Conservation (phyloP, 35 echinoderm and acorn worm species). For the Ophiothrix spiculata region DNA sequence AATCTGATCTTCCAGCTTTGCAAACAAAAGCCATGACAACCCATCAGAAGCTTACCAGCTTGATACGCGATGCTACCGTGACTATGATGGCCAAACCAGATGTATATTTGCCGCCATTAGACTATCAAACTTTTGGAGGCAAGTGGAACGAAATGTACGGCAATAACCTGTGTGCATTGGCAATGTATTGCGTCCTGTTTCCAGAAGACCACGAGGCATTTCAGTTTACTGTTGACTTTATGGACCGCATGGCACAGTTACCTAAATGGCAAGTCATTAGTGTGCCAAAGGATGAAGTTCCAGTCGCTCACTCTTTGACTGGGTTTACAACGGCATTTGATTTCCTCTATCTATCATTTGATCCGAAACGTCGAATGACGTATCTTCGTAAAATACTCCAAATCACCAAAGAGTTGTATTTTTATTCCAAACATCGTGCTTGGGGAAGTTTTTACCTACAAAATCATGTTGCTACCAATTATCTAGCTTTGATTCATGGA, state of each 20-base stretch:
- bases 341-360: conserved; percentile 67
- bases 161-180: conserved; percentile 81
- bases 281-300: conserved; percentile 81
- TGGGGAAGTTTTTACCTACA: conserved; percentile 91
- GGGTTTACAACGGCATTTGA: conserved; percentile 93
- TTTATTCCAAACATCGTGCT: conserved; percentile 39
- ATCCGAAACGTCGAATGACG: conserved; percentile 37
- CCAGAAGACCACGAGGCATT: conserved; percentile 68
- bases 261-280: conserved; percentile 89
- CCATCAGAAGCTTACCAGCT: conserved; percentile 52
- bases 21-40: conserved; percentile 61
- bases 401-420: conserved; percentile 78
- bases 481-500: conserved; percentile 74
- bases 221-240: conserved; percentile 57
- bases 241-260: conserved; percentile 78
- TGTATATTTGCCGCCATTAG: conserved; percentile 62
- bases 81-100: conserved; percentile 60
- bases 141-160: conserved; percentile 93
- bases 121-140: conserved; percentile 80
- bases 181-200: conserved; percentile 83
- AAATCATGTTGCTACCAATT: conserved; percentile 98
- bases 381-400: conserved; percentile 69
- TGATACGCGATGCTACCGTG: conserved; percentile 40
- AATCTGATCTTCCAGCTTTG: conserved; percentile 57
- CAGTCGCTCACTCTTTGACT: conserved; percentile 90